Conservation (phyloP, 2,113 vertebrate species). For the Aptenodytes patagonicus region DNA sequence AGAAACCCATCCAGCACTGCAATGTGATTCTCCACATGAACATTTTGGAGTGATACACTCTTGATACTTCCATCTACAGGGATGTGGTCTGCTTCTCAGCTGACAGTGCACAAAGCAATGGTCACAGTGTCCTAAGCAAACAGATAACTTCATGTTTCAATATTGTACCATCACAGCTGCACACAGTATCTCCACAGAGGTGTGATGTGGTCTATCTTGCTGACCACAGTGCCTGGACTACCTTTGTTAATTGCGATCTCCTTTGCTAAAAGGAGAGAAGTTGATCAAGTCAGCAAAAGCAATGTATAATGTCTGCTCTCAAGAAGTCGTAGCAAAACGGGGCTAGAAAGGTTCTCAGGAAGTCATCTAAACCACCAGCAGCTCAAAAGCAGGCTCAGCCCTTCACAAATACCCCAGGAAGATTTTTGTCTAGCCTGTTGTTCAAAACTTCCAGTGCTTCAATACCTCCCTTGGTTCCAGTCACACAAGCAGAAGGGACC, state of each 20-base stretch:
- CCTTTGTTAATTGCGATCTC: not conserved
- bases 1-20: not conserved
- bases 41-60: not conserved
- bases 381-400: not conserved
- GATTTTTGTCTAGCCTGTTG: not conserved
- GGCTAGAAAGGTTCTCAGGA: not conserved
- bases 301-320: not conserved
- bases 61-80: not conserved
- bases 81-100: not conserved
- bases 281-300: not conserved
- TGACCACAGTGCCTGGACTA: not conserved
- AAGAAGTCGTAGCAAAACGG: not conserved
- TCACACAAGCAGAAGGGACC: not conserved
- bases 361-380: not conserved
- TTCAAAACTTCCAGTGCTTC: not conserved
- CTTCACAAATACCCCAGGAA: not conserved
- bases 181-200: not conserved
- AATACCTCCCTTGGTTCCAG: not conserved
- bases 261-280: not conserved
- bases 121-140: not conserved
- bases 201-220: not conserved
- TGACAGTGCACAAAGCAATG: not conserved
- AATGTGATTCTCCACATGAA: not conserved
- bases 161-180: not conserved
- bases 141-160: not conserved